A percentile compares a stretch with the other conserved stretches of the same genome.
Evolutionary conservation across 2,797 vertebrate genomes (phyloP).

Genomic region (Champsocephalus gunnari): DNA sequence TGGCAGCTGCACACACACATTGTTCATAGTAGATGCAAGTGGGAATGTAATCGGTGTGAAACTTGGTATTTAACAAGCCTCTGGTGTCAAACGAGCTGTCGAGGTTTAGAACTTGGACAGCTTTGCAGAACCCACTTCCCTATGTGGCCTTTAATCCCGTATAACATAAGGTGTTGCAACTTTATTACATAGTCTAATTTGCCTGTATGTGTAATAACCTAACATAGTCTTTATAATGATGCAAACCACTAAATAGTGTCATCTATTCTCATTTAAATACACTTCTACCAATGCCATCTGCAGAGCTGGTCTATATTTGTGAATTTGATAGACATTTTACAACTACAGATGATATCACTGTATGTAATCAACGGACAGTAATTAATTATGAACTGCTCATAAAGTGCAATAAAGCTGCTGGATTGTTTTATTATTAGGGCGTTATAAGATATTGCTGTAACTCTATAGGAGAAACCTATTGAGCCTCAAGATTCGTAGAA

Average conservation of each 20-base stretch:
- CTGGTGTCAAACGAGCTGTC: not conserved
- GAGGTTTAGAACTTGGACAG: not conserved
- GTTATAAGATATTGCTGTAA: constrained; percentile 6
- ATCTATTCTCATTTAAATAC: not conserved
- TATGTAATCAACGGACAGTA: constrained; percentile 12
- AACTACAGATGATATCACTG: not conserved
- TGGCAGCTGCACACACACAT: constrained; percentile 17
- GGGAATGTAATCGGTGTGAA: constrained; percentile 21
- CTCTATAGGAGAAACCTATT: constrained; percentile 1
- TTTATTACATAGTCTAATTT: not conserved
- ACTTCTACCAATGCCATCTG: not conserved
- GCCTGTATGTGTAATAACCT: not conserved
- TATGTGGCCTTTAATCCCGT: constrained; percentile 42
- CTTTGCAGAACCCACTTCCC: constrained; percentile 4
- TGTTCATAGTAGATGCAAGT: constrained; percentile 15
- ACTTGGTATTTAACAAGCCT: constrained; percentile 4
- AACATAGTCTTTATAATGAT: not conserved
- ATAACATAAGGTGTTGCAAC: not conserved
- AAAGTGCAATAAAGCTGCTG: constrained; percentile 30
- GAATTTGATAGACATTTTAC: not conserved
- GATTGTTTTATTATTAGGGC: constrained; percentile 10
- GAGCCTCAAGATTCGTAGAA: constrained; percentile 17
- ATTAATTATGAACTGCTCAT: constrained; percentile 3
- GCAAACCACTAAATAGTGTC: not conserved
- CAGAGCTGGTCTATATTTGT: constrained; percentile 17